Conservation (phyloP, 2,113 vertebrate genomes). For the Albula goreensis region DNA sequence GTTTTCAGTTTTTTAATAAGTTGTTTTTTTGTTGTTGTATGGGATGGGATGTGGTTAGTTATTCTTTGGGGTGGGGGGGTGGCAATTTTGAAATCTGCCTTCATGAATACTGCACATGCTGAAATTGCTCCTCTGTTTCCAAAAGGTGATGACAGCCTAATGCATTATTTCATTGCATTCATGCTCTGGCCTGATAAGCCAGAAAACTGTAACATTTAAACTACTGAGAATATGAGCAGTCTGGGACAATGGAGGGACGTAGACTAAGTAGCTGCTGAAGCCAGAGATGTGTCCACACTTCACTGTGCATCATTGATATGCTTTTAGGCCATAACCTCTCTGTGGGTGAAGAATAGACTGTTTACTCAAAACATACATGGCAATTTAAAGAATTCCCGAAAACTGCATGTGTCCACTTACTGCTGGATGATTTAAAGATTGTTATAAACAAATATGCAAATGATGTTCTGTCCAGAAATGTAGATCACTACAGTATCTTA, state of each 20-base stretch:
- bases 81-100: no score
- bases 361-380: not conserved
- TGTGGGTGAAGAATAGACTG: not conserved
- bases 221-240: not conserved
- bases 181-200: not conserved
- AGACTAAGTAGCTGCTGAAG: no score
- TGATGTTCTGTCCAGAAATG: not conserved
- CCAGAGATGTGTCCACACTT: not conserved
- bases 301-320: not conserved
- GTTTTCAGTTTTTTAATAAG: no score
- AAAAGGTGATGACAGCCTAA: not conserved
- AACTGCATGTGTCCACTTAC: not conserved
- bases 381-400: not conserved
- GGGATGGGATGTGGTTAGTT: not conserved
- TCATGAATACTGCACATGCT: not conserved
- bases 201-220: not conserved
- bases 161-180: not conserved
- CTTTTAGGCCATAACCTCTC: not conserved
- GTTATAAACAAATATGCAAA: not conserved
- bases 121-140: not conserved
- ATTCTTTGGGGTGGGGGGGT: no score
- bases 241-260: not conserved
- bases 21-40: no score
- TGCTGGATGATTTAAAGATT: not conserved
- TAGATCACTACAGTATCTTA: not conserved